Evolutionary conservation across 2,888 invertebrate genomes (phyloP), one percentile per base, ranked within the genome.

Genomic region (Cremastinae sp.): DNA sequence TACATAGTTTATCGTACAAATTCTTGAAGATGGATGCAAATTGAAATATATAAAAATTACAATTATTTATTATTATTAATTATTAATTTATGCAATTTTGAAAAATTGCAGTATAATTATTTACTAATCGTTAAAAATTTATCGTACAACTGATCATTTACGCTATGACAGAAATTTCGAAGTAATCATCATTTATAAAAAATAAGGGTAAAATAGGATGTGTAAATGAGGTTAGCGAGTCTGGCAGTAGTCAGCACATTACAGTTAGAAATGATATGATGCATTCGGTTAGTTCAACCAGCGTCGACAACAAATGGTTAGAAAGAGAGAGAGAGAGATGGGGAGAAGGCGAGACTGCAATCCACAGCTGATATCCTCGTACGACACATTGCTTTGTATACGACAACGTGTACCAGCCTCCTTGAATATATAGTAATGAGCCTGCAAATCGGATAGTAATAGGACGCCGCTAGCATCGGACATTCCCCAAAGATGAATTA

Each of bases 201-300:
- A n/a, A n/a, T n/a, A n/a, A n/a, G n/a, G n/a, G n/a, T n/a, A n/a
- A n/a, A n/a, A n/a, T n/a, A n/a, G n/a, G n/a, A n/a, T n/a, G n/a
- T n/a, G n/a, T n/a, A n/a, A n/a, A n/a, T n/a, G 41, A 28, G 18
- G 16, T 45, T 20, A 4, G 62, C 43, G 47, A 73, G 7, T 14
- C 62, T 22, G 20, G 22, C 55, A 39, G 58, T 56, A 56, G 59
- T n/a, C 41, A 41, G 49, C 49, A 56, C 55, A 39, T 62, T 68
- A 39, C 20, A 47, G 55, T 68, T 74, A 55, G 56, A 39, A 9
- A 53, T 59, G 74, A 74, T 74, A 69, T 35, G 74, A 62, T 68
- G 61, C 18, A 53, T 59, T 68, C 41, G 61, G 61, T 56, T 49
- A 39, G 72, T n/a, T n/a, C n/a, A n/a, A n/a, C n/a, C 10, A 56